These are phyloP conservation scores for Oreochromis mossambicus DNA, from an alignment of 2,797 vertebrate species.

Conservation along the genomic window DNA sequence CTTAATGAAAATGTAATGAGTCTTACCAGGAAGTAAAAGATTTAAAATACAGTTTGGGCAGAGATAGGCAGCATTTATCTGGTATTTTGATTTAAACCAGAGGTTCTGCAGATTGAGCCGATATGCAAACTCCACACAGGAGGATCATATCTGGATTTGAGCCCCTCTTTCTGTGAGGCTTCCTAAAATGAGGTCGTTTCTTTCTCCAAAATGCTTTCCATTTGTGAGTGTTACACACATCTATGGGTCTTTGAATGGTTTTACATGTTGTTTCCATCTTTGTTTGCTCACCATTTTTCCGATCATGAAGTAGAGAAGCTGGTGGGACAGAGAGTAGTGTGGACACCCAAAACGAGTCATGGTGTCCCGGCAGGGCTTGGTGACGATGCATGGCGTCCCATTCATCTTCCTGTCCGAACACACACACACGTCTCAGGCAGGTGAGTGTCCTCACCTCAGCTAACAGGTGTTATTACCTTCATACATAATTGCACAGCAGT, in stretches of 20 bases:
- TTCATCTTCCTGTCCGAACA: conserved; percentile 72
- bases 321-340: conserved; percentile 84
- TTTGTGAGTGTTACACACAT: fast-evolving
- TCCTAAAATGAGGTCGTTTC: fast-evolving
- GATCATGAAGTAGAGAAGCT: conserved; percentile 86
- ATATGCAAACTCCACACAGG: neutral
- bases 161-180: neutral
- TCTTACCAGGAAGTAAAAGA: neutral
- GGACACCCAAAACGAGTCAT: conserved; percentile 80
- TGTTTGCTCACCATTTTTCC: conserved; percentile 76
- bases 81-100: fast-evolving
- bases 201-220: neutral
- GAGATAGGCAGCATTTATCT: fast-evolving
- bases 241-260: neutral
- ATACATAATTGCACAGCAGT: neutral
- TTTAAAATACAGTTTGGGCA: fast-evolving
- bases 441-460: neutral
- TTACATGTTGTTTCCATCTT: neutral
- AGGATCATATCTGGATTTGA: fast-evolving
- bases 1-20: neutral
- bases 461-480: neutral
- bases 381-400: conserved; percentile 77
- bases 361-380: conserved; percentile 74
- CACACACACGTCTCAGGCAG: neutral
- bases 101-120: neutral